Percentiles rank a stretch among this genome's conserved stretches.
Conservation (phyloP, 2,113 vertebrate genomes). For the Pampusana beccarii region DNA sequence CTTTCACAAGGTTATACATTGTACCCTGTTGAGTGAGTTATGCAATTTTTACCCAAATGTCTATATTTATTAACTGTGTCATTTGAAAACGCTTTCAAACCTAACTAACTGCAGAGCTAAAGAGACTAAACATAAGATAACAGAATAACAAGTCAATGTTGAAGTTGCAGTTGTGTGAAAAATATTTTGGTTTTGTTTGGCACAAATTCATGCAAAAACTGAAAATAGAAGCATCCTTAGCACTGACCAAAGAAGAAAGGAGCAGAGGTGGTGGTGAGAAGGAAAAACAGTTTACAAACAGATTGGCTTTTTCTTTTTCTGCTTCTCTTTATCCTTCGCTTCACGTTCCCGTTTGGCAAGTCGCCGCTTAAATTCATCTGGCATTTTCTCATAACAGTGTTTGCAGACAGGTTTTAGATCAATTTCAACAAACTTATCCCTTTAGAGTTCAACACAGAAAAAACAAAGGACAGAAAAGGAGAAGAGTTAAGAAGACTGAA, state of each 20-base stretch:
- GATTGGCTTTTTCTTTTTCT: slow-evolving; percentile 94
- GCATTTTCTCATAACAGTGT: slow-evolving; percentile 96
- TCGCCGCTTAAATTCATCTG: slow-evolving; percentile 93
- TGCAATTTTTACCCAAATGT: not conserved
- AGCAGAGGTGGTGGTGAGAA: slow-evolving; percentile 70
- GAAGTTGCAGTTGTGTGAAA: not conserved
- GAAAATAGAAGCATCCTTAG: slow-evolving; percentile 38
- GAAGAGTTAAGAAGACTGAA: slow-evolving; percentile 59
- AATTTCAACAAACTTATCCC: slow-evolving; percentile 99
- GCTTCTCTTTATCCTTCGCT: slow-evolving; percentile 88
- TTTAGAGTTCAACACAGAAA: slow-evolving; percentile 74
- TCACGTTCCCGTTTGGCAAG: slow-evolving; percentile 91
- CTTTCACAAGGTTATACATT: not conserved
- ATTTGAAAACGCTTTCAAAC: not conserved
- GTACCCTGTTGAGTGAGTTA: not conserved
- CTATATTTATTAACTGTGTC: not conserved
- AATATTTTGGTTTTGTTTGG: not conserved
- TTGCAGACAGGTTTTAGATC: slow-evolving; percentile 99
- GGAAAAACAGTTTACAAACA: slow-evolving; percentile 86
- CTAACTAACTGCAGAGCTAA: not conserved
- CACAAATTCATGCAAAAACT: slow-evolving; percentile 29
- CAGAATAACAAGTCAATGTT: not conserved
- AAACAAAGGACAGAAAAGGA: slow-evolving; percentile 68
- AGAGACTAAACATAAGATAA: not conserved
- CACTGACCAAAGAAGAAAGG: slow-evolving; percentile 86